Evolutionary conservation across 2,888 invertebrate genomes (phyloP).

Genomic region (Polydrusus pterygomalis): DNA sequence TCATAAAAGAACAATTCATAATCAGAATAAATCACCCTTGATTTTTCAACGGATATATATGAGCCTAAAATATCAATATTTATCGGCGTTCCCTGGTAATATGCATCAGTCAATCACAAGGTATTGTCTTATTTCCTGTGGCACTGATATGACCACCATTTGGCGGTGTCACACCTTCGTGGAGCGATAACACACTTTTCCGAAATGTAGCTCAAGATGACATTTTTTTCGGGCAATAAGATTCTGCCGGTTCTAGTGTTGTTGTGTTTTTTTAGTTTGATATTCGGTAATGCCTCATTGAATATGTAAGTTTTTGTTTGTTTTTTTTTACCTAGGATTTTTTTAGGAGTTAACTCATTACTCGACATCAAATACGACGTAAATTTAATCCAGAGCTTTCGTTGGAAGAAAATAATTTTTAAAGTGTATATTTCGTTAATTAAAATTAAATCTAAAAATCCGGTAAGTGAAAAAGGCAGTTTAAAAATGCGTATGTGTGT

Average conservation of each 20-base stretch:
- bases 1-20: no score
- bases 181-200: constrained; percentile 48
- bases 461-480: no score
- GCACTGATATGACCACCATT: constrained; percentile 43
- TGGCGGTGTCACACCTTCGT: constrained; percentile 39
- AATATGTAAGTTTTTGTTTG: constrained; percentile 58
- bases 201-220: constrained; percentile 62
- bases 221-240: constrained; percentile 56
- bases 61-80: no score
- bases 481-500: no score
- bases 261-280: constrained; percentile 58
- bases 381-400: no score
- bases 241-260: constrained; percentile 54
- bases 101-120: neutral
- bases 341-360: no score
- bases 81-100: constrained; percentile 8
- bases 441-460: no score
- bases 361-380: no score
- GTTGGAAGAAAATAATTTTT: no score
- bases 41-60: no score
- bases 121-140: constrained; percentile 22
- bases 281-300: constrained; percentile 54
- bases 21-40: no score
- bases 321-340: constrained; percentile 16
- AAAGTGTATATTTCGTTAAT: no score